These are phyloP conservation scores for Uromys caudimaculatus DNA, from an alignment of 2,797 vertebrate species.

Conservation along the genomic window DNA sequence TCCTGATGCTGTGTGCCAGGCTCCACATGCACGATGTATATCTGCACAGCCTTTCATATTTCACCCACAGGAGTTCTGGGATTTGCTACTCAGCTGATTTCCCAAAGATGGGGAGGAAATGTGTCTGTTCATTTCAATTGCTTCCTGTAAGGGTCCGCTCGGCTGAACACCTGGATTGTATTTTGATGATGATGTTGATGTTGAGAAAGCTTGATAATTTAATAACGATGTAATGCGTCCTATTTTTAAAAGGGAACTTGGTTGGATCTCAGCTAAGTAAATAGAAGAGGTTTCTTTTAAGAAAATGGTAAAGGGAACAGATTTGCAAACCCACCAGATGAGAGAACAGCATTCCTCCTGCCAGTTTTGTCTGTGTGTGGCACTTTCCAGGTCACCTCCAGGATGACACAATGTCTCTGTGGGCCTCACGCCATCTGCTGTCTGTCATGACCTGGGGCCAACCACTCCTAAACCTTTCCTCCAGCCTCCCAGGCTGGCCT, in stretches of 20 bases:
- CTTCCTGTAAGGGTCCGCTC: constrained; percentile 15
- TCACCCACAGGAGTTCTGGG: neutral
- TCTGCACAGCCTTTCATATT: neutral
- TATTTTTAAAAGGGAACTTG: constrained; percentile 61
- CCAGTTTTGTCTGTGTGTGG: neutral
- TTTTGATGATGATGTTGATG: constrained; percentile 60
- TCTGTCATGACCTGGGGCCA: neutral
- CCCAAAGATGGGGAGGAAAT: constrained; percentile 33
- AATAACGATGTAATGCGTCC: constrained; percentile 12
- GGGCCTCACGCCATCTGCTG: constrained; percentile 38
- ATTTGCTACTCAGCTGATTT: constrained; percentile 36
- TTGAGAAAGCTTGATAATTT: constrained; percentile 63
- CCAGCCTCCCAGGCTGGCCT: neutral
- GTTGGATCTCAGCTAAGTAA: neutral
- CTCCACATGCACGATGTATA: neutral
- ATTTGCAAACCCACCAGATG: neutral
- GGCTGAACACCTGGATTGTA: constrained; percentile 39
- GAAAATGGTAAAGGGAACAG: constrained; percentile 39
- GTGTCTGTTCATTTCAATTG: constrained; percentile 60
- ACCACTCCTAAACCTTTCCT: neutral
- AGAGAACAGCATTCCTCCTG: neutral
- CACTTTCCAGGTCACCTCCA: neutral
- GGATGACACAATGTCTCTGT: neutral
- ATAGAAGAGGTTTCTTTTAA: constrained; percentile 51
- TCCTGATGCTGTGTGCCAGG: neutral